phyloP scores from a whole-genome alignment of 2,888 invertebrate species.

The Mechanitis messenoides region DNA sequence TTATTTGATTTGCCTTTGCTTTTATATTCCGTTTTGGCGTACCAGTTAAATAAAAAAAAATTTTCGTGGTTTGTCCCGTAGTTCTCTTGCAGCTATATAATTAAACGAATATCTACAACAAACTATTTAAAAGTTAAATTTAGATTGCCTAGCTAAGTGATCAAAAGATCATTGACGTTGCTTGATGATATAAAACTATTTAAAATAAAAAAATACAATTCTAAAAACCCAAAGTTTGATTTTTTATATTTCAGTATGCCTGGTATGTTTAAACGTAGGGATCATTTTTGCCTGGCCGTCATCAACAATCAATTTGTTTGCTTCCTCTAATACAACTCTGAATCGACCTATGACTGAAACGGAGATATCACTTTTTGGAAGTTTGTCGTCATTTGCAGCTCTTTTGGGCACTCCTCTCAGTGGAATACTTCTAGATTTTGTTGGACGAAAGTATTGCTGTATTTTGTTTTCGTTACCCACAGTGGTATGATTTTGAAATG shows the following conservation, averaged over 20 bases:
- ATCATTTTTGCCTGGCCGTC: conserved; percentile 57
- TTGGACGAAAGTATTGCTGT: conserved; percentile 40
- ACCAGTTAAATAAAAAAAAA: no score
- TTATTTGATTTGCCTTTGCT: no score
- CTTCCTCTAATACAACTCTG: conserved; percentile 40
- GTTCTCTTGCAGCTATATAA: no score
- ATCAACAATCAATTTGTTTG: conserved; percentile 49
- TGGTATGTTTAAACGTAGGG: conserved; percentile 45
- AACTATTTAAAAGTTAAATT: no score
- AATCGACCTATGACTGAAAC: conserved; percentile 39
- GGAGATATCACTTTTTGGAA: conserved; percentile 43
- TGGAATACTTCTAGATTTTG: conserved; percentile 41
- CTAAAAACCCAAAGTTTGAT: neutral
- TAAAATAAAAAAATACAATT: no score
- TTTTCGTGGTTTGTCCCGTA: no score
- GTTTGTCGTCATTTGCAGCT: conserved; percentile 40
- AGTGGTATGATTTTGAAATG: conserved; percentile 21
- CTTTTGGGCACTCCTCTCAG: conserved; percentile 39
- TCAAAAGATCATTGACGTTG: no score
- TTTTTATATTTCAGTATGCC: conserved; percentile 44
- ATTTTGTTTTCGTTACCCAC: conserved; percentile 32
- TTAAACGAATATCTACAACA: no score
- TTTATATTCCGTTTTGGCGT: no score
- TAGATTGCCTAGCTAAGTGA: no score
- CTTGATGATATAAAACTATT: no score